A percentile compares a stretch with the other conserved stretches of the same genome.
Evolutionary conservation across 2,797 vertebrate species (phyloP).

Genomic region (Eulemur rubriventer): DNA sequence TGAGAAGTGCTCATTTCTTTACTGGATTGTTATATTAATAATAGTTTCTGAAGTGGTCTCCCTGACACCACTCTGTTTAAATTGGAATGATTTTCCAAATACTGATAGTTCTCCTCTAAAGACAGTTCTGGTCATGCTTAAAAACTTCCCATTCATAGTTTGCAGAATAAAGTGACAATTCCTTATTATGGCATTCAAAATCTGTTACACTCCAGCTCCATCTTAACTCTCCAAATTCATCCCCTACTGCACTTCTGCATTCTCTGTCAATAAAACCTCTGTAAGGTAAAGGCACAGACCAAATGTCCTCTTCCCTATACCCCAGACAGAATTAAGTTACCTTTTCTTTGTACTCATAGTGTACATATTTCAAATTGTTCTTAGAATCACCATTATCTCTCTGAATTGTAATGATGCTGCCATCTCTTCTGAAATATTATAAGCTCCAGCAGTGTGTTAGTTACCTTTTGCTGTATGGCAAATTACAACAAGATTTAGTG

Average conservation of each 20-base stretch:
- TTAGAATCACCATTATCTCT: background rate
- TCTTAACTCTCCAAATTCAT: background rate
- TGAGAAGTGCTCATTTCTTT: background rate
- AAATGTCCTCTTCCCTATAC: background rate
- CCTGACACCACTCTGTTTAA: background rate
- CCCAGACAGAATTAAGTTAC: background rate
- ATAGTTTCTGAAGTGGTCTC: background rate
- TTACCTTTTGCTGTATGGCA: background rate
- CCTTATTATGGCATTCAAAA: background rate
- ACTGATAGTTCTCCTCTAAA: background rate
- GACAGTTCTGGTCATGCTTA: background rate
- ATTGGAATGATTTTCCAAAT: background rate
- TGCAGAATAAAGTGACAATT: slow-evolving; percentile 18
- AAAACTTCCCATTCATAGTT: background rate
- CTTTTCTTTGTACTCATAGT: background rate
- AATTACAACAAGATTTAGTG: background rate
- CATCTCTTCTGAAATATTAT: background rate
- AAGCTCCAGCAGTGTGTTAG: background rate
- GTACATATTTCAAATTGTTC: background rate
- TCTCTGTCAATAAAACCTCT: background rate
- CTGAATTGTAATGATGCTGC: background rate
- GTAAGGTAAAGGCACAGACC: background rate
- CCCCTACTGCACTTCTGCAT: background rate
- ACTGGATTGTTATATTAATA: background rate
- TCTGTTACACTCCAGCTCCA: background rate